These are phyloP conservation scores for Hippoglossus hippoglossus DNA, from an alignment of 2,797 vertebrate species.

Conservation along the genomic window DNA sequence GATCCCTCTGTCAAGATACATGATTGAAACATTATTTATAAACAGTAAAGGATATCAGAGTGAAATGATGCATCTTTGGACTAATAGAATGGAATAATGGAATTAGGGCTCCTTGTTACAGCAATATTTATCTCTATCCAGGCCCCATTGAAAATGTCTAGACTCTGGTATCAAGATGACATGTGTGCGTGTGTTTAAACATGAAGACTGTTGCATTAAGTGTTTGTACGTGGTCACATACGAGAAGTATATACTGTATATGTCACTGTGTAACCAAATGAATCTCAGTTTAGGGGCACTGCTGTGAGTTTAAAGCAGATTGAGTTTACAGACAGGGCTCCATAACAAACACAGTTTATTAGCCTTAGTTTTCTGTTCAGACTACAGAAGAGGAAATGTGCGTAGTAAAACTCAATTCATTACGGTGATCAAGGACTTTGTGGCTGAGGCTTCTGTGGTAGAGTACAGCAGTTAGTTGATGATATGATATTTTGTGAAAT, in stretches of 20 bases:
- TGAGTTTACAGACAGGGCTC: slow-evolving; percentile 11
- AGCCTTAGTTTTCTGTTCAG: slow-evolving; percentile 5
- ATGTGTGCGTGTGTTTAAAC: neutral
- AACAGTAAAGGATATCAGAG: neutral
- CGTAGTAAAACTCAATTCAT: slow-evolving; percentile 49
- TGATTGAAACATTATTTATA: neutral
- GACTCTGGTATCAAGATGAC: neutral
- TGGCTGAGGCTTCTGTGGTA: slow-evolving; percentile 11
- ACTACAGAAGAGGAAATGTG: neutral
- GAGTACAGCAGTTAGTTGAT: slow-evolving; percentile 30
- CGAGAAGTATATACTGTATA: neutral
- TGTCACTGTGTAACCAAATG: neutral
- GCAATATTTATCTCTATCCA: neutral
- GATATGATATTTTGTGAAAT: slow-evolving; percentile 41
- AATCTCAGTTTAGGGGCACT: neutral
- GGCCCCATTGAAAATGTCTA: neutral
- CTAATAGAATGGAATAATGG: no score
- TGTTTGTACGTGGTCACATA: neutral
- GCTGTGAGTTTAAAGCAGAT: slow-evolving; percentile 9
- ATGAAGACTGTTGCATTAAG: no score
- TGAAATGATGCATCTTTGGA: neutral
- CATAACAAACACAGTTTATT: neutral
- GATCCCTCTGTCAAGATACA: slow-evolving; percentile 6
- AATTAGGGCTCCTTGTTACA: neutral
- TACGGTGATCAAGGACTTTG: slow-evolving; percentile 45